A percentile compares a stretch with the other conserved stretches of the same genome.
Conservation (phyloP, 1,140 invertebrate genomes). For the Orius laevigatus region DNA sequence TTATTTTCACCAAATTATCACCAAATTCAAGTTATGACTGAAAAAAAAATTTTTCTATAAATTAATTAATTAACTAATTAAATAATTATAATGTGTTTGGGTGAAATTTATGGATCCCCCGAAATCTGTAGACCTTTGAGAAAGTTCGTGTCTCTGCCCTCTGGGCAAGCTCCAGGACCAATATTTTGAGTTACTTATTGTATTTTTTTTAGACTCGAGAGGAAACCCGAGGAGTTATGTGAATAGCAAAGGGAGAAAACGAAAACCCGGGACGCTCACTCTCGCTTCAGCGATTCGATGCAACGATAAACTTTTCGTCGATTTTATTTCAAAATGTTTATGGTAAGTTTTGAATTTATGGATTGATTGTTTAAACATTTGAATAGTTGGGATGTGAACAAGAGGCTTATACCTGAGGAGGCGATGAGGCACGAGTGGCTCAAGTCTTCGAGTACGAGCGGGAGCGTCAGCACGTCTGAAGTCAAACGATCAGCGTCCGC, state of each 20-base stretch:
- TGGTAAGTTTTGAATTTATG: conserved; percentile 45
- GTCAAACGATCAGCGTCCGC: conserved; percentile 13
- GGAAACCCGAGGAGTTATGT: conserved; percentile 82
- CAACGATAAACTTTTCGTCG: conserved; percentile 78
- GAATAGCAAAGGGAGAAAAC: conserved; percentile 79
- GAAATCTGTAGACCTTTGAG: too few relatives aligned
- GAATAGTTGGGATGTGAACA: conserved; percentile 88
- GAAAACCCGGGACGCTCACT: conserved; percentile 68
- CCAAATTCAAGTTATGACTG: too few relatives aligned
- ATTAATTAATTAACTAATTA: too few relatives aligned
- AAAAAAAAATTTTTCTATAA: too few relatives aligned
- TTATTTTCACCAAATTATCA: too few relatives aligned
- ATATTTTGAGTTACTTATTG: conserved; percentile 2
- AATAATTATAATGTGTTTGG: too few relatives aligned
- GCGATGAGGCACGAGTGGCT: conserved; percentile 64
- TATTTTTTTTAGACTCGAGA: conserved; percentile 54
- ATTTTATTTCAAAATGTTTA: conserved; percentile 83
- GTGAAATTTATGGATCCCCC: too few relatives aligned
- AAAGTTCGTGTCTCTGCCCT: too few relatives aligned
- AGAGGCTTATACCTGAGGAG: conserved; percentile 83
- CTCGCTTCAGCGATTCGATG: conserved; percentile 59
- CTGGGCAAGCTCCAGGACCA: too few relatives aligned
- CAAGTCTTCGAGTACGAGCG: conserved; percentile 22
- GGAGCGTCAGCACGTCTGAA: conserved; percentile 6
- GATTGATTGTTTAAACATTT: conserved; percentile 18